Evolutionary conservation across 2,888 invertebrate genomes (phyloP).

Genomic region (Apamea crenata): DNA sequence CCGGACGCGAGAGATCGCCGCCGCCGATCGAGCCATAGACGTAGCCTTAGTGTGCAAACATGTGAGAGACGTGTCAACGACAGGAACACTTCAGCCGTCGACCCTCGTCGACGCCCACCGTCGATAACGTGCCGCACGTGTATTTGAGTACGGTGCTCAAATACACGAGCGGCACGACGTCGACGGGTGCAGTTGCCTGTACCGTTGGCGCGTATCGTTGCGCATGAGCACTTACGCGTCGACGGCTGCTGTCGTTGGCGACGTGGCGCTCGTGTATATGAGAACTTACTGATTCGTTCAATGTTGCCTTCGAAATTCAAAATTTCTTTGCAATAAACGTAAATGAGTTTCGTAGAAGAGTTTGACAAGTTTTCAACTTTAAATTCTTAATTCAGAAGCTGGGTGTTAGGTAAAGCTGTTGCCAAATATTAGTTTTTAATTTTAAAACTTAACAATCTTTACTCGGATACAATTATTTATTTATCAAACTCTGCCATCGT

Average conservation of each 20-base stretch:
- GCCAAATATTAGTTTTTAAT: constrained; percentile 3
- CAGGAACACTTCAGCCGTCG: background rate
- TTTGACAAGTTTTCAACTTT: background rate
- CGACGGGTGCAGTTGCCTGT: background rate
- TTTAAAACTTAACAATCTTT: too few species aligned
- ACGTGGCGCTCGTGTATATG: background rate
- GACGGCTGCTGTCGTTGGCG: background rate
- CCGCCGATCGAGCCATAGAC: background rate
- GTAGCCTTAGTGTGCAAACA: background rate
- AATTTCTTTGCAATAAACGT: background rate
- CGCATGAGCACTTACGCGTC: background rate
- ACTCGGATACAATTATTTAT: background rate
- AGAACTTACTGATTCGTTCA: background rate
- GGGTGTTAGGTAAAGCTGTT: background rate
- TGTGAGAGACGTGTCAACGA: background rate
- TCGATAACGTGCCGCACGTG: too few species aligned
- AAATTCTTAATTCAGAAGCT: background rate
- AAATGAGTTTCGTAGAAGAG: background rate
- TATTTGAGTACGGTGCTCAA: too few species aligned
- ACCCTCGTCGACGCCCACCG: too few species aligned
- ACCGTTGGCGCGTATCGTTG: too few species aligned
- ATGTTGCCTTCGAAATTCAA: background rate
- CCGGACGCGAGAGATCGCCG: too few species aligned
- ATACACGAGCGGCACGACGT: too few species aligned
- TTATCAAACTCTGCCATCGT: background rate